Conservation (phyloP, 92 coral and sea anemone genomes). For the Umimayanthus chanpuru region DNA sequence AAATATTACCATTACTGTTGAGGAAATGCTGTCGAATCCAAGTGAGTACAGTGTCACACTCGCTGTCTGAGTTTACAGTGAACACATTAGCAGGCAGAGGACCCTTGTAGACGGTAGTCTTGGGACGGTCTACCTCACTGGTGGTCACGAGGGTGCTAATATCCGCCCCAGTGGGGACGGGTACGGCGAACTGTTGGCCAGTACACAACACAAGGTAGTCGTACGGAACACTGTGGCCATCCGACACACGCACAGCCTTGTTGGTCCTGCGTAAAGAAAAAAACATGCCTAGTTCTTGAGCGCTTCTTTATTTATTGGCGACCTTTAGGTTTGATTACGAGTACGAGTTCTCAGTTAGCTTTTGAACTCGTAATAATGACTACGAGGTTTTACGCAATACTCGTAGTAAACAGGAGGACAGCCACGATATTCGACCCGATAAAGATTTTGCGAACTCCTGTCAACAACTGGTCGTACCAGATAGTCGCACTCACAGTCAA, state of each 20-base stretch:
- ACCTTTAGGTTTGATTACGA: too few relatives aligned
- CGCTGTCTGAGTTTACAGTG: constrained; percentile 78
- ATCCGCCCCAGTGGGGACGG: constrained; percentile 94
- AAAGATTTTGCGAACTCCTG: too few relatives aligned
- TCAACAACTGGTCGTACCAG: too few relatives aligned
- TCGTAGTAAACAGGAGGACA: too few relatives aligned
- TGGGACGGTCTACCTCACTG: constrained; percentile 83
- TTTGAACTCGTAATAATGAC: too few relatives aligned
- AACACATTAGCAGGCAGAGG: constrained; percentile 79
- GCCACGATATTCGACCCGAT: too few relatives aligned
- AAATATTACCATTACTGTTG: constrained; percentile 63
- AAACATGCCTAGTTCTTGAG: too few relatives aligned
- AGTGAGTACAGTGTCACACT: constrained; percentile 65
- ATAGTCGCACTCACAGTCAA: too few relatives aligned
- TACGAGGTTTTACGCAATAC: too few relatives aligned
- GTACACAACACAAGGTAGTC: constrained; percentile 94
- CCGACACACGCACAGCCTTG: constrained; percentile 67
- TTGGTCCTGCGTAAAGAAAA: constrained; percentile 62
- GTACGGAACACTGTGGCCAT: constrained; percentile 83
- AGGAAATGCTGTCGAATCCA: constrained; percentile 80
- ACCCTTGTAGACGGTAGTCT: constrained; percentile 69
- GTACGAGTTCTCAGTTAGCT: too few relatives aligned
- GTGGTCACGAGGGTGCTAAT: constrained; percentile 93
- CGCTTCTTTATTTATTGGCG: background rate
- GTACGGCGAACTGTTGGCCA: constrained; percentile 92